These are phyloP conservation scores for Scaptomyza graminum DNA, from an alignment of 1,140 invertebrate genomes.

Conservation along the genomic window DNA sequence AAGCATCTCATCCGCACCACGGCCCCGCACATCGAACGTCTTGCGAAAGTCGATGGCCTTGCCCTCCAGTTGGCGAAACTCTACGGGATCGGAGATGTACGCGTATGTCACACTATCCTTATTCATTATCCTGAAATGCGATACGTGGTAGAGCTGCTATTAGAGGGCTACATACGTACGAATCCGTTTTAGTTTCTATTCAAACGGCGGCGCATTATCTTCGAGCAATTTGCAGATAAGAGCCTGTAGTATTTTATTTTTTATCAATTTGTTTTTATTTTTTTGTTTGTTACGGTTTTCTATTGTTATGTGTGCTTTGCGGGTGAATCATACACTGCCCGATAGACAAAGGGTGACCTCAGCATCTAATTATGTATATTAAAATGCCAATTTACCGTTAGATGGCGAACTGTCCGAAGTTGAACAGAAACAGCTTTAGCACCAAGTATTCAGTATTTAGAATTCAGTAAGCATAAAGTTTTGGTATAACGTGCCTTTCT, in stretches of 20 bases:
- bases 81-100: slow-evolving; percentile 75
- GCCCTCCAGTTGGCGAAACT: slow-evolving; percentile 73
- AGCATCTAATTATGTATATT: background rate
- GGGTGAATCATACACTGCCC: slow-evolving; percentile 38
- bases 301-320: slow-evolving; percentile 34
- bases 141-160: slow-evolving; percentile 51
- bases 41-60: slow-evolving; percentile 70
- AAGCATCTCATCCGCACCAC: slow-evolving; percentile 71
- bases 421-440: background rate
- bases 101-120: slow-evolving; percentile 51
- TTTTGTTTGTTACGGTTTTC: slow-evolving; percentile 44
- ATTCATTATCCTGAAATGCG: slow-evolving; percentile 58
- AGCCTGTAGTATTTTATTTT: slow-evolving; percentile 23
- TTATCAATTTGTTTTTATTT: slow-evolving; percentile 47
- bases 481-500: slow-evolving; percentile 13
- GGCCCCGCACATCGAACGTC: slow-evolving; percentile 76
- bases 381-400: slow-evolving; percentile 18
- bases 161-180: slow-evolving; percentile 9
- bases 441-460: too few relatives aligned
- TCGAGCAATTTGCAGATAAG: slow-evolving; percentile 59
- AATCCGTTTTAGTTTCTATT: slow-evolving; percentile 18
- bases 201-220: slow-evolving; percentile 51
- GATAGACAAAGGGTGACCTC: slow-evolving; percentile 28
- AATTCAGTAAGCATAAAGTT: background rate
- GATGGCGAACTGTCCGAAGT: background rate